phyloP scores from a whole-genome alignment of 2,113 vertebrate genomes.

The Hydrolagus affinis region DNA sequence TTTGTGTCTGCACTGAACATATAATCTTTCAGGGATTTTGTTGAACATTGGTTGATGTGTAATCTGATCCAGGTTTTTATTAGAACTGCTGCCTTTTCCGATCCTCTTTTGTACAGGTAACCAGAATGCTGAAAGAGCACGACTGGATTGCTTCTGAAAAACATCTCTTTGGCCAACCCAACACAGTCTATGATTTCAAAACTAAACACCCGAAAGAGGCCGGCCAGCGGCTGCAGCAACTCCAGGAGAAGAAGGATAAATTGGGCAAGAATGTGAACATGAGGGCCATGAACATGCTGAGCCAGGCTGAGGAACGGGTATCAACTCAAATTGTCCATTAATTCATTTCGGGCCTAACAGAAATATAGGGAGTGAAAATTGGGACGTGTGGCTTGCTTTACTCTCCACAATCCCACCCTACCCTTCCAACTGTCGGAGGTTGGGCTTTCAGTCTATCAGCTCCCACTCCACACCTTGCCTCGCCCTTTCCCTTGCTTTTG shows the following conservation, averaged over 20 bases:
- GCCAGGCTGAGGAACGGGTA: conserved; percentile 81
- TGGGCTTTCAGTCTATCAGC: no score
- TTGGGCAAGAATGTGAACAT: conserved; percentile 74
- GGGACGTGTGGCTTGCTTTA: no score
- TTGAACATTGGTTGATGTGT: not conserved
- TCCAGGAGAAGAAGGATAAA: conserved; percentile 67
- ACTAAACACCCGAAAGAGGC: conserved; percentile 66
- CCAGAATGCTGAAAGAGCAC: conserved; percentile 78
- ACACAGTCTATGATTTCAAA: conserved; percentile 84
- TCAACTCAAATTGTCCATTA: conserved; percentile 7
- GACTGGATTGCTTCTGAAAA: conserved; percentile 83
- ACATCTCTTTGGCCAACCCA: conserved; percentile 75
- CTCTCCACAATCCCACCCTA: no score
- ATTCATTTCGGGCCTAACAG: not conserved
- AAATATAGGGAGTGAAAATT: not conserved
- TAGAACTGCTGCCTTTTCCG: not conserved
- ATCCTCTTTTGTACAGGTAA: conserved; percentile 54
- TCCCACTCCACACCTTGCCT: no score
- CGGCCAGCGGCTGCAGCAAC: conserved; percentile 67
- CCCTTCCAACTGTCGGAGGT: no score
- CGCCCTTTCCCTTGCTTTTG: no score
- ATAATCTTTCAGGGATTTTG: not conserved
- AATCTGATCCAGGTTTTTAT: not conserved
- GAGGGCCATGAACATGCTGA: conserved; percentile 75
- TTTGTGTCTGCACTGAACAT: not conserved